Base-by-base conservation (phyloP, 2,888 invertebrate genomes). In the Poecilus cupreus region DNA sequence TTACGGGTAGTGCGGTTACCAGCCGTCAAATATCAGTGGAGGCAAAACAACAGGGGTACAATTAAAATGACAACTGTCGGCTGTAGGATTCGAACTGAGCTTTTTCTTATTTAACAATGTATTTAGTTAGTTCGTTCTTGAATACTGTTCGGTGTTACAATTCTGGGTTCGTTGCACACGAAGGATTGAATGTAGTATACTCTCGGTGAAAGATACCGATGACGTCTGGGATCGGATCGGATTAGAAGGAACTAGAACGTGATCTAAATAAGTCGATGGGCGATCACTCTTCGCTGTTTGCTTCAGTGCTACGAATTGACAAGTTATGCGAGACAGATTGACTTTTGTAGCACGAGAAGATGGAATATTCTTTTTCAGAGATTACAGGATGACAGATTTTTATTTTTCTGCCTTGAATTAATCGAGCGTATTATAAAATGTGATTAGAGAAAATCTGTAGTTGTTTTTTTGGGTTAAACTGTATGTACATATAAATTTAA, bases 261-360 rank as follows among this genome's bases (percentile, higher is more conserved):
- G 64, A 32, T 68, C 64, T 68, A 37, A 68, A 39, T 68, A 68
- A 68, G 64, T 68, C 18, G 37, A 32, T 39, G 18, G 37, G 26
- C 22, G 26, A 54, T 54, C 54, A 20, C 10, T 54, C 54, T 54
- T 54, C 54, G 11, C 13, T 13, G 60, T 26, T 60, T 10, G 60
- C 26, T 60, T 54, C 20, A 54, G 54, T 18, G 22, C 24, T 60
- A 13, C 60, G 5, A 24, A 60, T 60, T 60, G 60, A 60, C 60
- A 60, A 60, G 60, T 60, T 60, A 60, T 26, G 13, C 26, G 60
- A 60, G 24, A 60, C 24, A 26, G 26, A 60, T 60, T 60, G 60
- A 60, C 26, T 60, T 60, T 26, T 24, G 60, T 60, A 24, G 26
- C 24, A 60, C 60, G 22, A 18, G 18, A 60, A 13, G 60, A 60